Evolutionary conservation across 2,888 invertebrate genomes (phyloP).

Genomic region (Lacanobia wlatinum): DNA sequence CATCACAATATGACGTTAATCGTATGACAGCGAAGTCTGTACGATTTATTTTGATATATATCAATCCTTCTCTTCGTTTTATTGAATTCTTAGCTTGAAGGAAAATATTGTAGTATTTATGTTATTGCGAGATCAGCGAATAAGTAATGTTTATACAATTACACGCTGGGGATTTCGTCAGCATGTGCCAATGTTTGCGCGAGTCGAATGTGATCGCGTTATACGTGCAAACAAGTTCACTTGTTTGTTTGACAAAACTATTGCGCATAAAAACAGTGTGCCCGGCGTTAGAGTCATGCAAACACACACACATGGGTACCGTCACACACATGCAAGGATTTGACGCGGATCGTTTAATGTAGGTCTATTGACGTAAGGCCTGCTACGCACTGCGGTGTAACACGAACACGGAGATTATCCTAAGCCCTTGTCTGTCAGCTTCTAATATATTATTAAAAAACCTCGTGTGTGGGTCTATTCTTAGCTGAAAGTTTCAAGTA

Average conservation of each 20-base stretch:
- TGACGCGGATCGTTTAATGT: conserved; percentile 18
- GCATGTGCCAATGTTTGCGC: conserved; percentile 13
- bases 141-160: conserved; percentile 11
- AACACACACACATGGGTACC: background rate
- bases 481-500: background rate
- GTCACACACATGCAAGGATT: background rate
- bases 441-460: background rate
- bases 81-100: background rate
- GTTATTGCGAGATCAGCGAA: background rate
- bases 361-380: conserved; percentile 15
- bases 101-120: background rate
- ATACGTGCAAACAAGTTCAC: conserved; percentile 35
- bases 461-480: background rate
- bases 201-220: conserved; percentile 28
- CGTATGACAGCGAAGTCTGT: background rate
- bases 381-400: conserved; percentile 19
- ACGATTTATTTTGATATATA: background rate
- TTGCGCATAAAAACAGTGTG: conserved; percentile 46
- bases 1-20: background rate
- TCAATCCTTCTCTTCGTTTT: background rate
- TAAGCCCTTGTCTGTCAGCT: background rate
- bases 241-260: conserved; percentile 45
- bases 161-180: conserved; percentile 7
- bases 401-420: background rate
- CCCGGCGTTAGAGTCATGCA: conserved; percentile 3